Percentiles rank a stretch among this genome's conserved stretches.
Evolutionary conservation across 1,140 invertebrate species (phyloP).

Genomic region (Anoplophora glabripennis): DNA sequence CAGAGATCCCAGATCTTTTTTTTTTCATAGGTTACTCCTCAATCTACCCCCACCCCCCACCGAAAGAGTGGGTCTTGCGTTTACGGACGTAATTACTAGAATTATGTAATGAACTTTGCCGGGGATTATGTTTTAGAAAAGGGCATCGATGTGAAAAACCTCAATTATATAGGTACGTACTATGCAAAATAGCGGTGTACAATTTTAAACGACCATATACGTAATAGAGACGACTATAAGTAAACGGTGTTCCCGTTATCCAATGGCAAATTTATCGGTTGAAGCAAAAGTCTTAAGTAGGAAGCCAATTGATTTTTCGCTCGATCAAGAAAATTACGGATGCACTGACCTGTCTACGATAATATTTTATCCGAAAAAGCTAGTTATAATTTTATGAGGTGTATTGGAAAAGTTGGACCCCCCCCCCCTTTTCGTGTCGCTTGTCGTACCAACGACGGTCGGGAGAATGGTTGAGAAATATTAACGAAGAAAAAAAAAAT

Average conservation of each 20-base stretch:
- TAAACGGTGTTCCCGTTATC: slow-evolving; percentile 16
- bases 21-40: too few relatives aligned
- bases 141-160: slow-evolving; percentile 7
- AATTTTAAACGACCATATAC: slow-evolving; percentile 10
- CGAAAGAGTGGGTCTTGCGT: not conserved
- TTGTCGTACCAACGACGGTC: too few relatives aligned
- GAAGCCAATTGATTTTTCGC: not conserved
- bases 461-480: too few relatives aligned
- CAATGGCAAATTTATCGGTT: slow-evolving; percentile 12
- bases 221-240: slow-evolving; percentile 18
- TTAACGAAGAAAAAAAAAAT: too few relatives aligned
- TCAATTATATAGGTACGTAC: slow-evolving; percentile 8
- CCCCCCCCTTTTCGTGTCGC: too few relatives aligned
- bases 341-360: too few relatives aligned
- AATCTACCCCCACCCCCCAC: too few relatives aligned
- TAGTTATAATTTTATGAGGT: too few relatives aligned
- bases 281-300: slow-evolving; percentile 8
- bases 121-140: slow-evolving; percentile 1
- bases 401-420: too few relatives aligned
- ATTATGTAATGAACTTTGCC: slow-evolving; percentile 7
- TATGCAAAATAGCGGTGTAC: slow-evolving; percentile 17
- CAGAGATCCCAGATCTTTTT: too few relatives aligned
- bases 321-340: too few relatives aligned
- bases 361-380: too few relatives aligned
- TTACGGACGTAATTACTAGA: slow-evolving; percentile 9